Conservation (phyloP, 1,140 invertebrate species). For the Nasonia giraulti region DNA sequence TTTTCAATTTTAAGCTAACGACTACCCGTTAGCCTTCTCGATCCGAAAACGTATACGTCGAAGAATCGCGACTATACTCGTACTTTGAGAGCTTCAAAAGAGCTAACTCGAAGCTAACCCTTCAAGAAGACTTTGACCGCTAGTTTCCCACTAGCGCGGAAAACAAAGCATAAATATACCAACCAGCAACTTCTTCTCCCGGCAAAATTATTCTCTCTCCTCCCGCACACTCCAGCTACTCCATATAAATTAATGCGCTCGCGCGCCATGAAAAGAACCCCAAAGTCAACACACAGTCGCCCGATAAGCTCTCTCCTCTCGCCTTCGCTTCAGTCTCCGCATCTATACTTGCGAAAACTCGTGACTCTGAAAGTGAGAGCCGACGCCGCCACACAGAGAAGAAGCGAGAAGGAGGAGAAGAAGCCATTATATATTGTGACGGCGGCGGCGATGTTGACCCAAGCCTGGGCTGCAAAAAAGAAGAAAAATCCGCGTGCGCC, state of each 20-base stretch:
- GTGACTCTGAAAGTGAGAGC: conserved; percentile 30
- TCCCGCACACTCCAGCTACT: not conserved
- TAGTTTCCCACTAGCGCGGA: not conserved
- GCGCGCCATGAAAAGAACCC: not conserved
- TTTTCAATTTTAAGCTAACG: not conserved
- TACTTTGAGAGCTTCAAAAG: not conserved
- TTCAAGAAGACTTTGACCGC: not conserved
- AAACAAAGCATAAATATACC: not conserved
- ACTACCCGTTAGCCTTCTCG: not conserved
- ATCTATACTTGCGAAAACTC: not conserved
- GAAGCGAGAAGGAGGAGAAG: not conserved
- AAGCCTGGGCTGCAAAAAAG: conserved; percentile 35
- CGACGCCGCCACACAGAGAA: not conserved
- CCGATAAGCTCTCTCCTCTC: not conserved
- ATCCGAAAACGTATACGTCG: no score
- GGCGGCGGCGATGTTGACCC: conserved; percentile 34
- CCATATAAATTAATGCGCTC: conserved; percentile 1
- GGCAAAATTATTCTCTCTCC: not conserved
- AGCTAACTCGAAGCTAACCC: no score
- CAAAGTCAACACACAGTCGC: not conserved
- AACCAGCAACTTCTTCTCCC: not conserved
- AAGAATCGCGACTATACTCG: not conserved
- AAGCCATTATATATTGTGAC: conserved; percentile 54
- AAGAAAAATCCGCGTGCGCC: conserved; percentile 46
- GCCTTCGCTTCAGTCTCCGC: no score